Evolutionary conservation across 2,113 vertebrate species (phyloP).

Genomic region (Prietella phreatophila): DNA sequence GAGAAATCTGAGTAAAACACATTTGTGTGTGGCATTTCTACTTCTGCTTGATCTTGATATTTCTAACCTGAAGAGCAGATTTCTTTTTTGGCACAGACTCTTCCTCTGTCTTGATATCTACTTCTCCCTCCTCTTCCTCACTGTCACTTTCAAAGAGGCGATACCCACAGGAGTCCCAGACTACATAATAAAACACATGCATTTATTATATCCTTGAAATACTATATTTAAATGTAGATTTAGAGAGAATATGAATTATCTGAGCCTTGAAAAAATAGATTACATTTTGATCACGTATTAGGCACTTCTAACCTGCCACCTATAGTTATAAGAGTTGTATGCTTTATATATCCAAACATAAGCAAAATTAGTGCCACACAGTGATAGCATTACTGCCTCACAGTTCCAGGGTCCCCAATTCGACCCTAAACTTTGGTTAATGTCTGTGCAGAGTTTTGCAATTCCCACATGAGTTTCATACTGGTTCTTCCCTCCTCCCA

Average conservation of each 20-base stretch:
- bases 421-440: neutral
- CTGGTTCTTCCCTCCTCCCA: neutral
- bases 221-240: neutral
- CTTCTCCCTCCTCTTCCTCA: conserved; percentile 70
- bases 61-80: conserved; percentile 73
- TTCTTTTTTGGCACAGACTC: conserved; percentile 64
- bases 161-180: conserved; percentile 65
- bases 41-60: neutral
- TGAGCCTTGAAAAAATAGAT: neutral
- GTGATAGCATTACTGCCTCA: neutral
- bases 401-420: neutral
- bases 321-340: neutral
- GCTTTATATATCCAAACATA: neutral
- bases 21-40: neutral
- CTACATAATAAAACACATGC: conserved; percentile 51
- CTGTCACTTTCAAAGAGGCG: conserved; percentile 72
- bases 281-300: neutral
- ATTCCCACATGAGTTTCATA: neutral
- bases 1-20: neutral
- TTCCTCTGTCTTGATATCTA: conserved; percentile 61
- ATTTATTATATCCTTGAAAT: neutral
- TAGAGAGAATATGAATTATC: neutral
- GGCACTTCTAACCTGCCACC: neutral
- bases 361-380: neutral
- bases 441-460: neutral